Evolutionary conservation across 53 echinoderm and acorn worm species (phyloP).

Genomic region (Henricia sp.): DNA sequence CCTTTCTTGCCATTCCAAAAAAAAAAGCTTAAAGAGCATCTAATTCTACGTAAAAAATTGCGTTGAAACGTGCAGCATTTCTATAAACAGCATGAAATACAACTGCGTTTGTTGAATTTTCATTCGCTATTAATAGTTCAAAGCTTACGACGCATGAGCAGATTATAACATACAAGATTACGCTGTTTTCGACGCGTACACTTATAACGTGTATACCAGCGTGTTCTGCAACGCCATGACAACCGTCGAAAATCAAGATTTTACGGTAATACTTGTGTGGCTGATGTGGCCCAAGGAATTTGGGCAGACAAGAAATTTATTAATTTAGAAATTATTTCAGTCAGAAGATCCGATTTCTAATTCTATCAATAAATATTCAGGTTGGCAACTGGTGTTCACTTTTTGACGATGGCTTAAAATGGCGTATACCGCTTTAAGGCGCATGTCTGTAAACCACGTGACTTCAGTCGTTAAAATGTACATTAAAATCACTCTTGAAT

Average conservation of each 20-base stretch:
- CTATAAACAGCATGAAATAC: background rate
- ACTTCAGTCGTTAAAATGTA: no score
- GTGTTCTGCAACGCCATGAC: background rate
- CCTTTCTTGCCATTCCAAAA: no score
- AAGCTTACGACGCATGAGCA: slow-evolving; percentile 3
- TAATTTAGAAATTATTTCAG: slow-evolving; percentile 24
- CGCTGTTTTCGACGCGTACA: no score
- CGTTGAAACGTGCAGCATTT: background rate
- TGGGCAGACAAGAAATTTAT: slow-evolving; percentile 18
- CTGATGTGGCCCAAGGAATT: slow-evolving; percentile 32
- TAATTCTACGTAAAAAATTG: background rate
- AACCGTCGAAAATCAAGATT: no score
- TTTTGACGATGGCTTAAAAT: background rate
- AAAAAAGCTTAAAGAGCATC: no score
- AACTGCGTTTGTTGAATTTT: slow-evolving; percentile 11
- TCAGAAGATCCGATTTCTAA: background rate
- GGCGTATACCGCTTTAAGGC: background rate
- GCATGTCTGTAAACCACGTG: background rate
- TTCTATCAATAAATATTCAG: slow-evolving; percentile 36
- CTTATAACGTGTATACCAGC: no score
- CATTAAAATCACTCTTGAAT: no score
- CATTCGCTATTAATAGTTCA: slow-evolving; percentile 15
- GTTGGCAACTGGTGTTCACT: slow-evolving; percentile 61
- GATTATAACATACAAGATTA: background rate
- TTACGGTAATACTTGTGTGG: slow-evolving; percentile 45